Conservation (phyloP, 2,888 invertebrate species). For the Drosophila meridionalis region DNA sequence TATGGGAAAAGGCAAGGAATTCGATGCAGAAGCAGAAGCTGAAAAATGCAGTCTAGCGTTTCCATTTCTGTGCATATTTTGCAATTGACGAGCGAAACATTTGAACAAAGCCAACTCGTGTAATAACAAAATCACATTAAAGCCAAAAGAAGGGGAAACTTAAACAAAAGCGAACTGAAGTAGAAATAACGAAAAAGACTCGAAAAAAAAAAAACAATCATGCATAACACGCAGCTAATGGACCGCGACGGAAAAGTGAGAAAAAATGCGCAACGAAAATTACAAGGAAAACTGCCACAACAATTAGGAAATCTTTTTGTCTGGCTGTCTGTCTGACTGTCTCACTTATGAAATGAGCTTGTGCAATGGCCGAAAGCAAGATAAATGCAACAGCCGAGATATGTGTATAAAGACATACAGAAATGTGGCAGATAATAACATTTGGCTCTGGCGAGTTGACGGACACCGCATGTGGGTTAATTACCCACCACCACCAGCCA, state of each 20-base stretch:
- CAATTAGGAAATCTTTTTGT: slow-evolving; percentile 36
- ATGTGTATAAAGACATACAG: slow-evolving; percentile 13
- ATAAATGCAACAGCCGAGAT: slow-evolving; percentile 8
- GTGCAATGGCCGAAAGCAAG: slow-evolving; percentile 20
- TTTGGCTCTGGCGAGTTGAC: slow-evolving; percentile 34
- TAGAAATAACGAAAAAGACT: not conserved
- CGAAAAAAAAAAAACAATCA: slow-evolving; percentile 33
- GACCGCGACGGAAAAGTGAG: slow-evolving; percentile 20
- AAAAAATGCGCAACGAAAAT: slow-evolving; percentile 34
- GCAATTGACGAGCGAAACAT: slow-evolving; percentile 11
- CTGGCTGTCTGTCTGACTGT: slow-evolving; percentile 23
- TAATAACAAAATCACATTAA: slow-evolving; percentile 14
- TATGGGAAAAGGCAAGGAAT: slow-evolving; percentile 12
- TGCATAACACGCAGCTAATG: slow-evolving; percentile 44
- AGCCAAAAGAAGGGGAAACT: slow-evolving; percentile 7
- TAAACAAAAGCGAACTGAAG: slow-evolving; percentile 13
- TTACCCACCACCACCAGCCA: slow-evolving; percentile 37
- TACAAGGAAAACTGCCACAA: slow-evolving; percentile 29
- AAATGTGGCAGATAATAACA: slow-evolving; percentile 34
- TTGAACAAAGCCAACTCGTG: slow-evolving; percentile 19
- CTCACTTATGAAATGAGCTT: slow-evolving; percentile 35
- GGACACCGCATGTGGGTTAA: slow-evolving; percentile 63
- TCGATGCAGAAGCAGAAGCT: slow-evolving; percentile 2
- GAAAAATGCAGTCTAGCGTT: slow-evolving; percentile 16
- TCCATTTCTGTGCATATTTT: slow-evolving; percentile 7